Conservation (phyloP, 2,888 invertebrate genomes). For the Trichogramma evanescens region DNA sequence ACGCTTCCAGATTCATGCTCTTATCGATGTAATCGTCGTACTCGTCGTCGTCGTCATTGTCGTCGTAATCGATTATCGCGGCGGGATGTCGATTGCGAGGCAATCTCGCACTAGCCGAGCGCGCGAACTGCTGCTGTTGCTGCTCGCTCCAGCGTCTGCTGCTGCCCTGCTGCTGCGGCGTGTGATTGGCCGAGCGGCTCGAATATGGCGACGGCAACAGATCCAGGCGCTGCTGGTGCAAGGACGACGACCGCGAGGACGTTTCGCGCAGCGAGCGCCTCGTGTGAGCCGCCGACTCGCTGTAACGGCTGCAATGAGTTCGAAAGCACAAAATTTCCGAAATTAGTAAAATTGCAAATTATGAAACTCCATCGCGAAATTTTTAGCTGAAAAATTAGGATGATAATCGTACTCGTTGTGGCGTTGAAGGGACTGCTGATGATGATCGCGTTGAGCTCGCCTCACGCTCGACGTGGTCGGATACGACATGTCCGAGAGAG, state of each 20-base stretch:
- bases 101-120: constrained; percentile 76
- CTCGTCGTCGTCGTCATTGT: constrained; percentile 49
- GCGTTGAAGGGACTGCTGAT: constrained; percentile 36
- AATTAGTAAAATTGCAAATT: background rate
- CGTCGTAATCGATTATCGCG: constrained; percentile 23
- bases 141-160: constrained; percentile 40
- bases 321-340: background rate
- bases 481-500: constrained; percentile 33
- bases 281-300: constrained; percentile 32
- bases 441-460: constrained; percentile 34
- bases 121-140: constrained; percentile 62
- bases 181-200: background rate
- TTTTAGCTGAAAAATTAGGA: background rate
- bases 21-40: constrained; percentile 46
- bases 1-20: constrained; percentile 38
- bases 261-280: constrained; percentile 25
- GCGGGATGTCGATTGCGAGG: constrained; percentile 51
- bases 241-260: constrained; percentile 4
- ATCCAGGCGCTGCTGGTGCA: constrained; percentile 18
- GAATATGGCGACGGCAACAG: constrained; percentile 2
- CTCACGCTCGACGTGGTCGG: constrained; percentile 24
- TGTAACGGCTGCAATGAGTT: constrained; percentile 5
- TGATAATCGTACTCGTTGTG: constrained; percentile 35
- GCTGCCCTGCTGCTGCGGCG: constrained; percentile 4
- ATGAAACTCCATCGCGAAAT: background rate